phyloP scores from a whole-genome alignment of 2,888 invertebrate genomes.

The Dimorphilus gyrociliatus region DNA sequence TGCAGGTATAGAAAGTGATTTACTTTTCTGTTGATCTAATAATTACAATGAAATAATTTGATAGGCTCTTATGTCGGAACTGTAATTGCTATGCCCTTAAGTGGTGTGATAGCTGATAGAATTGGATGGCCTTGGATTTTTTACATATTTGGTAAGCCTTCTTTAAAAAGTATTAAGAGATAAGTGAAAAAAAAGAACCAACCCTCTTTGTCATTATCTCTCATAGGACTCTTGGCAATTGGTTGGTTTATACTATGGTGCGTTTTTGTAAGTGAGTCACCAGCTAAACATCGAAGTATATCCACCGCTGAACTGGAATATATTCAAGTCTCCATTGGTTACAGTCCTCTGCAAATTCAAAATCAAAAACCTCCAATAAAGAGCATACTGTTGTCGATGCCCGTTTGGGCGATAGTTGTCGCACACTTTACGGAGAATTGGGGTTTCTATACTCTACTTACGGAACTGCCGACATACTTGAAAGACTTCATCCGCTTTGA shows the following conservation, averaged over 20 bases:
- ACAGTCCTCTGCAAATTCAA: too few relatives aligned
- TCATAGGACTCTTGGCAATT: conserved; percentile 27
- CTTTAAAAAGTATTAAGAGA: neutral
- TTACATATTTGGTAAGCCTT: conserved; percentile 34
- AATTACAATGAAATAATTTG: conserved; percentile 3
- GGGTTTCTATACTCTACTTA: conserved; percentile 41
- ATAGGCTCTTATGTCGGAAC: conserved; percentile 36
- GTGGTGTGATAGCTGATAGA: conserved; percentile 29
- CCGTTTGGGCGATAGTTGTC: conserved; percentile 38
- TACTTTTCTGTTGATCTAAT: neutral
- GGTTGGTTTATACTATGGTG: conserved; percentile 52
- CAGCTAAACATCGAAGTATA: conserved; percentile 35
- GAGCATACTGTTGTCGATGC: conserved; percentile 30
- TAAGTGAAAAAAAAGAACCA: too few relatives aligned
- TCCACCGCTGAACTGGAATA: conserved; percentile 34
- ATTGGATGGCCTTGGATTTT: conserved; percentile 38
- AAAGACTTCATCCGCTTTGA: conserved; percentile 29
- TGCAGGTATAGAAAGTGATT: conserved; percentile 20
- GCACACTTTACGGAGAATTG: conserved; percentile 41
- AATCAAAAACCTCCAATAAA: conserved; percentile 5
- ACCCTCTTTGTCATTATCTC: too few relatives aligned
- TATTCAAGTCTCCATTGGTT: conserved; percentile 33
- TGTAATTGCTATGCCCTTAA: conserved; percentile 32
- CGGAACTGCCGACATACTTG: conserved; percentile 38
- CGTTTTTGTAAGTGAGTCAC: conserved; percentile 32